Evolutionary conservation across 2,113 vertebrate species (phyloP), one percentile per base, ranked within the genome.

Genomic region (Pachypanchax playfairii): DNA sequence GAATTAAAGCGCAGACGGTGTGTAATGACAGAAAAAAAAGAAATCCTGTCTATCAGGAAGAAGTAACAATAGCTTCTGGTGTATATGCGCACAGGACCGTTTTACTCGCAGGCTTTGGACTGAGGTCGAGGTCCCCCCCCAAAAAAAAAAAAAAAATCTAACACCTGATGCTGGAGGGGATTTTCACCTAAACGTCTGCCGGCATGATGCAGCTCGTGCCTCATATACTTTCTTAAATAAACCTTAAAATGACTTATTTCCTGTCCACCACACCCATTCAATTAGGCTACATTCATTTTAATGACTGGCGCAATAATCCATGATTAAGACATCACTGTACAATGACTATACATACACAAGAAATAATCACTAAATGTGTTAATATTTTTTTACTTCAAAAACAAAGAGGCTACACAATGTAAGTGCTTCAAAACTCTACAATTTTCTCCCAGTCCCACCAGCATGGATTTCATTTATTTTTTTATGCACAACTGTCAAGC

Each of bases 101-200:
- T 69, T 66, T 64, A 25, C 55, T 49, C 11, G 13, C 39, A 47
- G 41, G 65, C 48, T 73, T 49, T 69, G 70, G 77, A 65, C 60
- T 57, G 70, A 79, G 80, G 74, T 80, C 65, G 78, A 82, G 82
- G 85, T 89, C 82, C 84, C 79, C 41, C n/a, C n/a, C n/a, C n/a
- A n/a, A n/a, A n/a, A n/a, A n/a, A n/a, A n/a, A n/a, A n/a, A n/a
- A n/a, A n/a, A n/a, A n/a, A n/a, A 75, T 73, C 62, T 51, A 84
- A 87, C 88, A 89, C 86, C 88, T 85, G 88, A 86, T 89, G 87
- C 85, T 88, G 67, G 42, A 42, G 62, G 49, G 77, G 58, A 64
- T 77, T 70, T 22, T 9, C 50, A 24, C 47, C 52, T 65, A 36
- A 43, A 42, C 57, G 73, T 65, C 75, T 57, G 72, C 63, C 36